These are phyloP conservation scores for Morone saxatilis DNA, from an alignment of 2,113 vertebrate genomes.

Conservation along the genomic window DNA sequence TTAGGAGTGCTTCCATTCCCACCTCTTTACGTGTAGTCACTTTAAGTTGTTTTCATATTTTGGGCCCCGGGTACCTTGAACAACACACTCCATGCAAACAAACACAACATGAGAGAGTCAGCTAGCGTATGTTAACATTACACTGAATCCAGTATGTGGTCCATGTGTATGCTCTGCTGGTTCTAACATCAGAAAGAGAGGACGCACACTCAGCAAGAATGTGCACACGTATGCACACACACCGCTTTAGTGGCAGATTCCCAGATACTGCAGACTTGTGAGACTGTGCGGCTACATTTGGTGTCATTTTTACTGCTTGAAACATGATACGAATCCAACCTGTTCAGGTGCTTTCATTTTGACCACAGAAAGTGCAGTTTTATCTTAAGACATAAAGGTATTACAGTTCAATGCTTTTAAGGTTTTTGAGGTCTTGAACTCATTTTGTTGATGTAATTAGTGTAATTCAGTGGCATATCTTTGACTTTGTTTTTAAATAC, in stretches of 20 bases:
- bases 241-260: constrained; percentile 5
- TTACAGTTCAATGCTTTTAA: not conserved
- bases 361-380: not conserved
- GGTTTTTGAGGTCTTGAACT: not conserved
- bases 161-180: constrained; percentile 48
- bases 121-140: constrained; percentile 38
- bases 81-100: constrained; percentile 20
- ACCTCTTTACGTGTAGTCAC: not conserved
- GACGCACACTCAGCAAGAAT: constrained; percentile 55
- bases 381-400: not conserved
- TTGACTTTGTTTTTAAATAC: not conserved
- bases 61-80: constrained; percentile 13
- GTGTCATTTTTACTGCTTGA: not conserved
- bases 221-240: not conserved
- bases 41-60: not conserved
- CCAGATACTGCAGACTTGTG: constrained; percentile 3
- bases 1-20: not conserved
- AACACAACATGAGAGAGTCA: constrained; percentile 19
- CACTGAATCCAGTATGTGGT: constrained; percentile 47
- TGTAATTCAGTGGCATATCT: not conserved
- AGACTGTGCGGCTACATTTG: not conserved
- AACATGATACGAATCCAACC: not conserved
- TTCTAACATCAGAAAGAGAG: constrained; percentile 45
- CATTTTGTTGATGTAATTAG: not conserved
- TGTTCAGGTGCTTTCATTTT: not conserved